Evolutionary conservation across 1,140 invertebrate species (phyloP), one percentile per base, ranked within the genome.

Genomic region (Matsumurasca onukii): DNA sequence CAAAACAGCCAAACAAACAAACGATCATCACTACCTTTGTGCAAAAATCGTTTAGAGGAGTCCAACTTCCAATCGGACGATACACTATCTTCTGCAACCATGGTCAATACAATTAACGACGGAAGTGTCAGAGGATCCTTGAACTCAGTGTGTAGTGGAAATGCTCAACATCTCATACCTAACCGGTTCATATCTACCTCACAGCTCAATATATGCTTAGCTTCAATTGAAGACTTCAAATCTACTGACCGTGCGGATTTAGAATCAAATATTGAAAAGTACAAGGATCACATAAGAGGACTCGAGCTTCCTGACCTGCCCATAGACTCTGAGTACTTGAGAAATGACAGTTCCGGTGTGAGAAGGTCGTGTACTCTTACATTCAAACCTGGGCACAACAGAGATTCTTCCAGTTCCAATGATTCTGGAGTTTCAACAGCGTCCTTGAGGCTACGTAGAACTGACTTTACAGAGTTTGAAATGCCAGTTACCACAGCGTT

Each of bases 401-500:
- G 49, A 9, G 49, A 51, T 20, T 51, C 49, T 5, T 51, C 49
- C n/a, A 51, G 49, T 22, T 51, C 49, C 5, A n/a, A n/a, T n/a
- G n/a, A n/a, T n/a, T n/a, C n/a, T n/a, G n/a, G n/a, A n/a, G n/a
- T n/a, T n/a, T n/a, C 49, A 51, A 51, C 49, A 3, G 49, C 49
- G 5, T 73, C 45, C 27, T n/a, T 48, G 48, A 51, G 45, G 24
- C 86, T 88, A 69, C 79, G 84, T 39, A 84, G 81, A 17, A 81
- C 80, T 9, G 86, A 88, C 68, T 87, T 87, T 68, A 81, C 84
- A 13, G 87, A 88, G 55, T 90, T 89, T 71, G 89, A 90, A 75
- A 80, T 86, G 59, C 87, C 88, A 0, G 71, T 86, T 82, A 63
- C 39, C 20, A 48, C 24, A n/a, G 22, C 30, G 12, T 9, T 39